Percentiles rank a stretch among this genome's conserved stretches.
Conservation (phyloP, 2,888 invertebrate species). For the Scaptomyza cyrtandrae region DNA sequence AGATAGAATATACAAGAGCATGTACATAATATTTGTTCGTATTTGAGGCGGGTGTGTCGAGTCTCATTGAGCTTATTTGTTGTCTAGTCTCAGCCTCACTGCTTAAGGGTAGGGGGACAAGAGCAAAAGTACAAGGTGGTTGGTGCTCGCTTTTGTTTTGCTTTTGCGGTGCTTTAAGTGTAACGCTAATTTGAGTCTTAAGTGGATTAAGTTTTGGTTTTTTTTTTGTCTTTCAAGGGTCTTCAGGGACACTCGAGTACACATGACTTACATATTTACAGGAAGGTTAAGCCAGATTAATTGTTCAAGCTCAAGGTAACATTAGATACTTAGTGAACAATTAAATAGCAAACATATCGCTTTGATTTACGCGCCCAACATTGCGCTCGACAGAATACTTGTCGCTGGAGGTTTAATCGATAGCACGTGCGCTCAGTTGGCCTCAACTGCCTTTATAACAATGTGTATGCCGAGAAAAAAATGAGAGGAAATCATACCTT, state of each 20-base stretch:
- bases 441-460: not conserved
- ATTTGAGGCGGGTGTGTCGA: slow-evolving; percentile 3
- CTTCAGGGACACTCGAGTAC: slow-evolving; percentile 43
- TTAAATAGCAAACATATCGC: not conserved
- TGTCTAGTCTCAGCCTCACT: slow-evolving; percentile 43
- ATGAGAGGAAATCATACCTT: no score
- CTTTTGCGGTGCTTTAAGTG: slow-evolving; percentile 43
- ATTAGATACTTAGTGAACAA: not conserved
- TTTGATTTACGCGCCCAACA: slow-evolving; percentile 27
- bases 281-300: slow-evolving; percentile 33
- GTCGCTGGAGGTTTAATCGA: not conserved
- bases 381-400: no score
- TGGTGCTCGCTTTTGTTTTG: slow-evolving; percentile 10
- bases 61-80: slow-evolving; percentile 1
- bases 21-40: not conserved
- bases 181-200: slow-evolving; percentile 40
- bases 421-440: not conserved
- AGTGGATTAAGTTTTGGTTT: slow-evolving; percentile 53
- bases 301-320: slow-evolving; percentile 28
- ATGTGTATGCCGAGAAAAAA: not conserved
- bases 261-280: slow-evolving; percentile 34
- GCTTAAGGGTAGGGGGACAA: slow-evolving; percentile 1
- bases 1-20: not conserved
- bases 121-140: not conserved
- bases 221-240: slow-evolving; percentile 1